phyloP scores from a whole-genome alignment of 2,797 vertebrate species.

The Huso huso region DNA sequence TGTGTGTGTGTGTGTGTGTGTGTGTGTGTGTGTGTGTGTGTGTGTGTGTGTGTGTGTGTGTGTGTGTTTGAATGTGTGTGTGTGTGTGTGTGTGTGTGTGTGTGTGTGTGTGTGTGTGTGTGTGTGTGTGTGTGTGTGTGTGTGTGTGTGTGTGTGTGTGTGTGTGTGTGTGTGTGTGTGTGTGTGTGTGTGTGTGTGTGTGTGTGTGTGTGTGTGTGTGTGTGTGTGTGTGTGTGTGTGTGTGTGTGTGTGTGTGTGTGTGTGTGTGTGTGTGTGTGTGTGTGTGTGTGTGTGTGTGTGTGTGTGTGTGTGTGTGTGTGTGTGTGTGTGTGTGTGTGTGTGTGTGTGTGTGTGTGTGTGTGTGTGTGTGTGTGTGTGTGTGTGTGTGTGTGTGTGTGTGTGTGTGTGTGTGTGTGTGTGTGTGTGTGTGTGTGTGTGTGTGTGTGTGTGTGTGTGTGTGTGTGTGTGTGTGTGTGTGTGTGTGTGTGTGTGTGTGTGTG shows the following conservation, averaged over 20 bases:
- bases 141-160: conserved; percentile 17
- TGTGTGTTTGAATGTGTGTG: conserved; percentile 9
- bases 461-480: too few species aligned
- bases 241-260: conserved; percentile 3
- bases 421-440: too few species aligned
- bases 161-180: conserved; percentile 22
- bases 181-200: conserved; percentile 67
- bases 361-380: not conserved
- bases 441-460: too few species aligned
- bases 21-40: conserved; percentile 10
- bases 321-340: not conserved
- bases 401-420: not conserved
- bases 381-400: not conserved
- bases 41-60: conserved; percentile 18
- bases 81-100: conserved; percentile 3
- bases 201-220: conserved; percentile 68
- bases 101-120: conserved; percentile 15
- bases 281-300: not conserved
- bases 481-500: too few species aligned
- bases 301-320: not conserved
- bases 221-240: not conserved
- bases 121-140: conserved; percentile 12
- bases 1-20: conserved; percentile 21
- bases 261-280: not conserved
- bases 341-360: not conserved